Conservation (phyloP, 1,140 invertebrate genomes). For the Pinna nobilis region DNA sequence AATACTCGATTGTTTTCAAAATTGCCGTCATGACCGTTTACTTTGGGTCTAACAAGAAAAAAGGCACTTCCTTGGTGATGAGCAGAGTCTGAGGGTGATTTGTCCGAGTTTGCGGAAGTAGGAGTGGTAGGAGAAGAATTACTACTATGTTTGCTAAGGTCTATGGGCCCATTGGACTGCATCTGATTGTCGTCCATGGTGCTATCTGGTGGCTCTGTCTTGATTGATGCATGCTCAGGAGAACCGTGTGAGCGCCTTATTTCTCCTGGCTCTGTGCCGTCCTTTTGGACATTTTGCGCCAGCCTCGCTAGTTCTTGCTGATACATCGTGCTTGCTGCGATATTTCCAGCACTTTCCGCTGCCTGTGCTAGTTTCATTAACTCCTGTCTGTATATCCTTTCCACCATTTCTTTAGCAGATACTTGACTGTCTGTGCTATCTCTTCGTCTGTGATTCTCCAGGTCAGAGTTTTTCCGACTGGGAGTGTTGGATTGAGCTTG, state of each 20-base stretch:
- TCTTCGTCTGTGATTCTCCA: conserved; percentile 20
- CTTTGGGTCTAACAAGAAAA: conserved; percentile 83
- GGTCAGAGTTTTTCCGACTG: conserved; percentile 8
- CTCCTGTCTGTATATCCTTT: conserved; percentile 97
- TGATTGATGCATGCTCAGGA: conserved; percentile 50
- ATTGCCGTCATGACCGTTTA: conserved; percentile 73
- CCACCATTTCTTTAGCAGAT: conserved; percentile 92
- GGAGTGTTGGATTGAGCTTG: background rate
- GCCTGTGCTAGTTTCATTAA: conserved; percentile 85
- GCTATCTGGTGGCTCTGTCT: conserved; percentile 64
- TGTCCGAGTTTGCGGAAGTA: conserved; percentile 57
- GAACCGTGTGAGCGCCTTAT: conserved; percentile 39
- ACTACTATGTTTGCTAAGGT: conserved; percentile 62
- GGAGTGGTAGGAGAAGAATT: conserved; percentile 58
- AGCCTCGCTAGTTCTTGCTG: conserved; percentile 68
- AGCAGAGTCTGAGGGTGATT: conserved; percentile 50
- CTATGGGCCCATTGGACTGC: conserved; percentile 62
- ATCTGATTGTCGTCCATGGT: conserved; percentile 53
- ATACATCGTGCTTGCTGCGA: conserved; percentile 85
- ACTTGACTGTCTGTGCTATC: conserved; percentile 44
- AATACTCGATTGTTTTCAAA: conserved; percentile 31
- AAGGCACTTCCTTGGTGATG: conserved; percentile 89
- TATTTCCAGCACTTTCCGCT: conserved; percentile 81
- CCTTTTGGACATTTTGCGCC: conserved; percentile 51
- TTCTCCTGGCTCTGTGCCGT: conserved; percentile 46